Conservation (phyloP, 2,113 vertebrate species). For the Dasyprocta punctata region DNA sequence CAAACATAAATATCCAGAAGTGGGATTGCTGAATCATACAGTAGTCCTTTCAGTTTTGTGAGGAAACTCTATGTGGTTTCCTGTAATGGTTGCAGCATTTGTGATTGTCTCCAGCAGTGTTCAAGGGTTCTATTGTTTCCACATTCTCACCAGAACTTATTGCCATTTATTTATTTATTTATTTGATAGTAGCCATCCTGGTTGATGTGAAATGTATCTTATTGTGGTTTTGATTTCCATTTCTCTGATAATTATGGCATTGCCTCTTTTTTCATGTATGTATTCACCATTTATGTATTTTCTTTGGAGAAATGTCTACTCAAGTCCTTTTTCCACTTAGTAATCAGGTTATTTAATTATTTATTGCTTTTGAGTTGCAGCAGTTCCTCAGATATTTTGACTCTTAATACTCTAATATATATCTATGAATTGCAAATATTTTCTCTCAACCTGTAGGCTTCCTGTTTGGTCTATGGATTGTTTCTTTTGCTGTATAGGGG, state of each 20-base stretch:
- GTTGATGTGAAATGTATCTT: not conserved
- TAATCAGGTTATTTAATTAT: not conserved
- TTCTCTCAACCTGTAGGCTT: not conserved
- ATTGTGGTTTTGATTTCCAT: not conserved
- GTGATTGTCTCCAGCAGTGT: accelerated
- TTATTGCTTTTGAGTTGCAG: not conserved
- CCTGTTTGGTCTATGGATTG: not conserved
- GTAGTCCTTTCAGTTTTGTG: not conserved
- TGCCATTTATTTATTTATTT: not conserved
- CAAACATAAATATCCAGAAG: not conserved
- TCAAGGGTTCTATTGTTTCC: not conserved
- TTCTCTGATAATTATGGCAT: not conserved
- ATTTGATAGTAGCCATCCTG: not conserved
- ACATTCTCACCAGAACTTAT: not conserved
- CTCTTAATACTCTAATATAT: not conserved
- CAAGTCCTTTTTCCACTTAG: not conserved
- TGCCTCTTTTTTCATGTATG: not conserved
- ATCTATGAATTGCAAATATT: not conserved
- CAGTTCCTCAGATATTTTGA: not conserved
- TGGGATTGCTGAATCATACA: not conserved
- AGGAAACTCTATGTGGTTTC: not conserved
- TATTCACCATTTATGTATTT: not conserved
- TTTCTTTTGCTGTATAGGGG: not conserved
- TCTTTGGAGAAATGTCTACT: not conserved
- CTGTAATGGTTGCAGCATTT: not conserved